Evolutionary conservation across 1,140 invertebrate genomes (phyloP), one percentile per base, ranked within the genome.

Genomic region (Drosophila repletoides): DNA sequence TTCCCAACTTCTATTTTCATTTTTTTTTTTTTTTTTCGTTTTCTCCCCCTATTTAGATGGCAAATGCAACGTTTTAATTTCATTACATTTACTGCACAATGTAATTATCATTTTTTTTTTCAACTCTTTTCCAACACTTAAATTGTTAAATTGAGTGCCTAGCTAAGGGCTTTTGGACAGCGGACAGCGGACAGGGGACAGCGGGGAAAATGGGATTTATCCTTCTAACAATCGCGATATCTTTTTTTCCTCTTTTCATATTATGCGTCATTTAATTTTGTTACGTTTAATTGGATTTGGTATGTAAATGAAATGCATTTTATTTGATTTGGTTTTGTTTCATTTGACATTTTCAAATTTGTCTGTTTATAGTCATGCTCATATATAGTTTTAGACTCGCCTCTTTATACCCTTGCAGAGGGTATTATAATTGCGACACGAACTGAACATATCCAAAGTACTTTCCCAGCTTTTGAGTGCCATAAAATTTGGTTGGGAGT

Each of bases 1-100:
- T 46, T 49, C 21, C 1, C 3, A 10, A 19, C n/a, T n/a, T n/a
- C n/a, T n/a, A n/a, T n/a, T n/a, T n/a, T n/a, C n/a, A n/a, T 45
- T 12, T 29, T 9, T 45, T 26, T 15, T 46, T 4, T 29, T 3
- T 46, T 14, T 34, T 34, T 29, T 3, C 41, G 17, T 22, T 52
- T 60, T 34, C 51, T 22, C 58, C 22, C n/a, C 41, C 36, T 56
- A 63, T 60, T 60, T 64, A 65, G 60, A 68, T 40, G 48, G 55
- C 63, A 75, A 80, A 64, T 79, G 66, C 71, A 80, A 80, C 76
- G 68, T 79, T 80, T 80, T 80, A 80, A 80, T 80, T 80, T 79
- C 76, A 80, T 80, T 79, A 75, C 34, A 63, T 60, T 74, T 75
- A 52, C 58, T 59, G 48, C 61, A 55, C 53, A 80, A 71, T 75